Evolutionary conservation across 2,888 invertebrate species (phyloP).

Genomic region (Hymenopus coronatus): DNA sequence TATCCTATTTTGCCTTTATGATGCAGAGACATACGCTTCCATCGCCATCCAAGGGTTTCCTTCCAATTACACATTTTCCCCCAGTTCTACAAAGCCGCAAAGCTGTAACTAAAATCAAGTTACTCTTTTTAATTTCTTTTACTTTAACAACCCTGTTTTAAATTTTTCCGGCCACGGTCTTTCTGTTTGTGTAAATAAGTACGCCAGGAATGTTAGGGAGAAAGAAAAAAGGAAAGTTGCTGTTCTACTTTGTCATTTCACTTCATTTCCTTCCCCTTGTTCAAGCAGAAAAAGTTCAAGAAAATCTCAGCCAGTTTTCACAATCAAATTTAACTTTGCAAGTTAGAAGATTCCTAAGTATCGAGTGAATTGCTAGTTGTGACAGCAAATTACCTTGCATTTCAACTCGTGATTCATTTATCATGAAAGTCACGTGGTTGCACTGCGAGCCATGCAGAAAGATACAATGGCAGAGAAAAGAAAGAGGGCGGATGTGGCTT

Average conservation of each 20-base stretch:
- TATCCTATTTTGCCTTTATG: background rate
- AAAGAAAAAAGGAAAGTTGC: background rate
- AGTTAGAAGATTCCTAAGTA: conserved; percentile 32
- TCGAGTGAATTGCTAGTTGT: conserved; percentile 30
- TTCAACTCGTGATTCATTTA: conserved; percentile 22
- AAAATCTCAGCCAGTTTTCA: conserved; percentile 25
- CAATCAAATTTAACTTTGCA: conserved; percentile 33
- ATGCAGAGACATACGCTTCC: background rate
- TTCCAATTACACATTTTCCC: background rate
- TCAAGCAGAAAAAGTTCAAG: background rate
- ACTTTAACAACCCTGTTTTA: background rate
- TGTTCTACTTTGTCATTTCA: background rate
- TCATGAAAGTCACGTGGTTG: conserved; percentile 11
- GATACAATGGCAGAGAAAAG: background rate
- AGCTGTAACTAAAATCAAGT: background rate
- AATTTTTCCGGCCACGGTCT: background rate
- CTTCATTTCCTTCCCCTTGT: background rate
- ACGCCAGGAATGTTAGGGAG: background rate
- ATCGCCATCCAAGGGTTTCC: background rate
- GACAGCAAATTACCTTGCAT: conserved; percentile 33
- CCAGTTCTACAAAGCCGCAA: background rate
- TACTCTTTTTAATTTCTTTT: conserved; percentile 2
- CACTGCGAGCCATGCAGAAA: background rate
- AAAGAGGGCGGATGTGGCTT: background rate
- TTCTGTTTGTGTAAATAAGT: background rate